Conservation (phyloP, 1,140 invertebrate genomes). For the Nebria ingens region DNA sequence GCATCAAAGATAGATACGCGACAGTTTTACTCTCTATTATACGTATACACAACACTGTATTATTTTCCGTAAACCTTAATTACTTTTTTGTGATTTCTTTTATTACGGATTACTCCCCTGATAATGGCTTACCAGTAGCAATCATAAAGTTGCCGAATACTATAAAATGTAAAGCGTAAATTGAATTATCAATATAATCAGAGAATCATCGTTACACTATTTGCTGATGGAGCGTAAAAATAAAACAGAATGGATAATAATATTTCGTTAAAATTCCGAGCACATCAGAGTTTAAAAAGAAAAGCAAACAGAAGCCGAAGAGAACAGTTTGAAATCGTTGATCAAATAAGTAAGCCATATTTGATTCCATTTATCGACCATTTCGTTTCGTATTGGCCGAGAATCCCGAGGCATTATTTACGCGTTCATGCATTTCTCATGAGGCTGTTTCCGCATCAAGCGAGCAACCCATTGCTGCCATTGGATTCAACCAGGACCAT, state of each 20-base stretch:
- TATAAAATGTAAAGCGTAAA: no score
- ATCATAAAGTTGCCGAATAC: no score
- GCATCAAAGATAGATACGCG: not conserved
- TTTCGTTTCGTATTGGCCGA: constrained; percentile 1
- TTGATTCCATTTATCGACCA: constrained; percentile 8
- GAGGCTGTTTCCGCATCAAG: not conserved
- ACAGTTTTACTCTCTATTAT: not conserved
- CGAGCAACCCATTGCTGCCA: not conserved
- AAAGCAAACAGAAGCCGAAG: no score
- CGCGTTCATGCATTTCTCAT: constrained; percentile 7
- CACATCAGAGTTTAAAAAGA: no score
- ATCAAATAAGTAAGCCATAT: constrained; percentile 1
- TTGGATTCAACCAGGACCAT: not conserved
- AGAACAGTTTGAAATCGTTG: not conserved
- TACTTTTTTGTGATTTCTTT: not conserved
- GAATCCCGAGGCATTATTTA: constrained; percentile 4
- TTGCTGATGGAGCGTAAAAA: no score
- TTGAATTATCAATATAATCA: no score
- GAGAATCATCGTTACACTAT: no score
- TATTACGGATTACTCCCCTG: no score
- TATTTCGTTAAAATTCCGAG: no score
- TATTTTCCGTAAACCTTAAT: no score
- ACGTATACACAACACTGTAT: not conserved
- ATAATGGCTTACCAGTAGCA: no score
- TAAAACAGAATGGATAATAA: no score